Percentiles rank a stretch among this genome's conserved stretches.
These are phyloP conservation scores for Macrotis lagotis DNA, from an alignment of 2,113 vertebrate genomes.

Conservation along the genomic window DNA sequence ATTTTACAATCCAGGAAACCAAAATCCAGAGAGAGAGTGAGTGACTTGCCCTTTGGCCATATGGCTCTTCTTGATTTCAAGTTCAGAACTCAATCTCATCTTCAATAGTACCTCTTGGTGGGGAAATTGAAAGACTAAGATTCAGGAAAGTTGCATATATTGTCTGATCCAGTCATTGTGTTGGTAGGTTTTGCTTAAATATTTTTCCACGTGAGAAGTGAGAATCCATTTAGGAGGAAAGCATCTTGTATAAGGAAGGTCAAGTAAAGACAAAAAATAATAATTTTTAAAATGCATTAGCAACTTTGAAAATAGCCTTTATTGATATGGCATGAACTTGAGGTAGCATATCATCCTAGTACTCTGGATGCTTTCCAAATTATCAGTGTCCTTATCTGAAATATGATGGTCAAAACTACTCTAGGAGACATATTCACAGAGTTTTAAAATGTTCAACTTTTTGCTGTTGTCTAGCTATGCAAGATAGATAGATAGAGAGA, in stretches of 20 bases:
- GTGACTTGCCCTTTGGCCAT: not conserved
- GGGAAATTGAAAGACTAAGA: not conserved
- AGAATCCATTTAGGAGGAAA: not conserved
- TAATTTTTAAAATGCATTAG: not conserved
- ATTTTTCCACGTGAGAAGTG: not conserved
- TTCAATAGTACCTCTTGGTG: not conserved
- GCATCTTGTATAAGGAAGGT: not conserved
- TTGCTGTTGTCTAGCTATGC: not conserved
- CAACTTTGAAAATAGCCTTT: not conserved
- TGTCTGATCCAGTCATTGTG: not conserved
- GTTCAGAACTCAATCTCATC: not conserved
- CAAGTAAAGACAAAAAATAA: not conserved
- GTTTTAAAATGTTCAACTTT: not conserved
- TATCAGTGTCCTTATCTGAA: too few species aligned
- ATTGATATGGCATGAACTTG: not conserved
- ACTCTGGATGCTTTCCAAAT: too few species aligned
- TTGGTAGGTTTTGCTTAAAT: not conserved
- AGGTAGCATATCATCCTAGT: too few species aligned
- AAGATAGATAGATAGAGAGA: too few species aligned
- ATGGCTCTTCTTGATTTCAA: not conserved
- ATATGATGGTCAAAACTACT: too few species aligned
- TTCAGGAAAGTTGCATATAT: not conserved
- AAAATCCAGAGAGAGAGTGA: not conserved
- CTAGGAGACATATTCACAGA: too few species aligned
- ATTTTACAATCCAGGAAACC: not conserved